These are phyloP conservation scores for Teleopsis dalmanni DNA, from an alignment of 1,140 invertebrate genomes.

Conservation along the genomic window DNA sequence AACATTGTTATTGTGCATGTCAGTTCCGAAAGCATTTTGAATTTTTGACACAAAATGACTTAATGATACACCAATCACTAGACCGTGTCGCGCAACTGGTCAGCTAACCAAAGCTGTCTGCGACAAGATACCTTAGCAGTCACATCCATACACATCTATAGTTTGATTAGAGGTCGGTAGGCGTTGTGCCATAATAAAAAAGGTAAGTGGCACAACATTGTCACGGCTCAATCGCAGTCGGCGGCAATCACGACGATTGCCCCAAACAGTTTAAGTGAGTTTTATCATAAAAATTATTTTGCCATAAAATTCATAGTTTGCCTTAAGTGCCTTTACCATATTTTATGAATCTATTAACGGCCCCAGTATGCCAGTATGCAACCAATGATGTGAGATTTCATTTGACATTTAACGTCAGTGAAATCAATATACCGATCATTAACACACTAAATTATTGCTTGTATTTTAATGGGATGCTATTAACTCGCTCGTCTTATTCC, in stretches of 20 bases:
- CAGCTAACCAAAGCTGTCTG: too few relatives aligned
- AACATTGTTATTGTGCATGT: conserved; percentile 9
- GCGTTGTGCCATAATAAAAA: not conserved
- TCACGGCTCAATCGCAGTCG: not conserved
- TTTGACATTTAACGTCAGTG: conserved; percentile 34
- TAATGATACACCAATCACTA: conserved; percentile 10
- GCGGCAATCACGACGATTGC: not conserved
- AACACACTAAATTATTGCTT: conserved; percentile 41
- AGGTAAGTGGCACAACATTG: not conserved
- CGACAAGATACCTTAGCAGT: too few relatives aligned
- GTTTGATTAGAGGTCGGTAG: not conserved
- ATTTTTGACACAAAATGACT: conserved; percentile 12
- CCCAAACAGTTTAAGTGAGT: not conserved
- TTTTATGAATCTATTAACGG: conserved; percentile 1
- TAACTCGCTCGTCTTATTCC: too few relatives aligned
- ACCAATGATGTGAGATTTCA: conserved; percentile 20
- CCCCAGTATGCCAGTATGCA: not conserved
- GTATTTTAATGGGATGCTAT: too few relatives aligned
- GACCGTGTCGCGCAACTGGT: too few relatives aligned
- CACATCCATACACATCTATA: too few relatives aligned
- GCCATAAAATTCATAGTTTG: conserved; percentile 1
- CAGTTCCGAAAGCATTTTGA: not conserved
- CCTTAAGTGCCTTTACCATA: not conserved
- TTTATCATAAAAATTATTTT: conserved; percentile 9
- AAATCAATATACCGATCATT: conserved; percentile 42